Percentiles rank a stretch among this genome's conserved stretches.
Conservation (phyloP, 2,113 vertebrate genomes). For the Xiphophorus maculatus region DNA sequence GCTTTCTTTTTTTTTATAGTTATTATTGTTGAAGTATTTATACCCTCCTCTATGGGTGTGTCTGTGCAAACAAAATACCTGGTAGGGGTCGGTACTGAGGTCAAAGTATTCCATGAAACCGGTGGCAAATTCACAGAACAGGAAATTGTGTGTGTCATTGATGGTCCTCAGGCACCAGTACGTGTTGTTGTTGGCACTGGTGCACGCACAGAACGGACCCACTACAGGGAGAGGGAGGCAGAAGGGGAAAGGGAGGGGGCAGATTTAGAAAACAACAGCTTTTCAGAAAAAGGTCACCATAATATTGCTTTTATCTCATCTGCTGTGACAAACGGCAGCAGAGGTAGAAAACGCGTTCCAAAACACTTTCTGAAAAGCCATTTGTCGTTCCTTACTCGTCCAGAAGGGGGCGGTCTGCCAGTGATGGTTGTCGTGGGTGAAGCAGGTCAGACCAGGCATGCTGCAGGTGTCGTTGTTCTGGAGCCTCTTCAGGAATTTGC, state of each 20-base stretch:
- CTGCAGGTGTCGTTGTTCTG: constrained; percentile 96
- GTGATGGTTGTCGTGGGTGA: constrained; percentile 98
- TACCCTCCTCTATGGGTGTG: neutral
- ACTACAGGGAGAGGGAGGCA: constrained; percentile 75
- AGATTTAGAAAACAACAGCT: constrained; percentile 35
- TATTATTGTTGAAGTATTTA: constrained; percentile 21
- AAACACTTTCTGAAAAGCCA: neutral
- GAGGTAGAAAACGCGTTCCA: constrained; percentile 6
- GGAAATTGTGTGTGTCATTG: constrained; percentile 97
- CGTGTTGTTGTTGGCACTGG: constrained; percentile 98
- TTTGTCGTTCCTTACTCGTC: constrained; percentile 84
- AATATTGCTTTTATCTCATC: constrained; percentile 32
- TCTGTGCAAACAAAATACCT: constrained; percentile 79
- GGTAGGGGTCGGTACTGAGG: constrained; percentile 94
- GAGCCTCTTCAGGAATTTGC: constrained; percentile 93
- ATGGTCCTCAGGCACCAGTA: constrained; percentile 98
- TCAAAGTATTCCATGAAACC: constrained; percentile 98
- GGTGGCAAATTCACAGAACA: constrained; percentile 98
- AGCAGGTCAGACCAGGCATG: constrained; percentile 97
- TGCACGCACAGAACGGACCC: constrained; percentile 98
- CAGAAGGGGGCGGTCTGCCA: constrained; percentile 97
- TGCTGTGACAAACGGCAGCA: constrained; percentile 20
- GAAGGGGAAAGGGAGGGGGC: constrained; percentile 30
- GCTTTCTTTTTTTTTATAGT: constrained; percentile 3
- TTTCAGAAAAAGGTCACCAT: constrained; percentile 23